Percentiles rank a stretch among this genome's conserved stretches.
Conservation (phyloP, 2,797 vertebrate species). For the Kryptopterus vitreolus region DNA sequence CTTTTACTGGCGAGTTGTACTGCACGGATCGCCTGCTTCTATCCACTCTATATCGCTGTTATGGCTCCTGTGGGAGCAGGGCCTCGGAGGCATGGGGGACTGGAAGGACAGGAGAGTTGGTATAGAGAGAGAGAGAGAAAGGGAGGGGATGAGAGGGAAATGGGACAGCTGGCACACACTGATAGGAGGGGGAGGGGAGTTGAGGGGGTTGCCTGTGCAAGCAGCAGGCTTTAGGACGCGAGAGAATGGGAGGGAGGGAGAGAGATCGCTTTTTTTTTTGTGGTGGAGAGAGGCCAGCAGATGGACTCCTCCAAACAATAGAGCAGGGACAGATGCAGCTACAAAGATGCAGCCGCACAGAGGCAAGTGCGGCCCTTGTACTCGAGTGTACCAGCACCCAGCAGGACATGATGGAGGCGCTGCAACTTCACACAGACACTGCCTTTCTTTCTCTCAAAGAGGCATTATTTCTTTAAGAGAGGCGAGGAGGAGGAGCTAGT, state of each 20-base stretch:
- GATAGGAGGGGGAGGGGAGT: constrained; percentile 45
- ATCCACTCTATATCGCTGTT: constrained; percentile 44
- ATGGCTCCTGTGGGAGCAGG: constrained; percentile 45
- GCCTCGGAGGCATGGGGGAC: constrained; percentile 29
- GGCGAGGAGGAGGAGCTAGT: constrained; percentile 16
- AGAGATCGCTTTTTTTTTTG: constrained; percentile 44
- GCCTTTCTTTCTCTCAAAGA: not conserved
- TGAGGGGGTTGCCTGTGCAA: constrained; percentile 48
- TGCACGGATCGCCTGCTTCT: constrained; percentile 37
- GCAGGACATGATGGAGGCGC: constrained; percentile 24
- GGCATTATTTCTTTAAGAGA: constrained; percentile 36
- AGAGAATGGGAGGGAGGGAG: not conserved
- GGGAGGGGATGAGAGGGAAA: constrained; percentile 41
- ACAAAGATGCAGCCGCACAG: constrained; percentile 65
- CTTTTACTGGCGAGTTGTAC: constrained; percentile 41
- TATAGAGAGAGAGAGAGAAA: not conserved
- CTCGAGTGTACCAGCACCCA: constrained; percentile 43
- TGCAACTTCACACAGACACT: constrained; percentile 13
- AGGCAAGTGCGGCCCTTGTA: constrained; percentile 27
- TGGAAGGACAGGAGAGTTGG: constrained; percentile 9
- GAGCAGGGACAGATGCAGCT: constrained; percentile 69
- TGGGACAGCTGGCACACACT: constrained; percentile 66
- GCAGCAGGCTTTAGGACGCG: constrained; percentile 33
- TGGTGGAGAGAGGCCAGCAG: constrained; percentile 67
- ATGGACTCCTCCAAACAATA: constrained; percentile 74